Conservation (phyloP, 2,888 invertebrate genomes). For the Zele albiditarsus region DNA sequence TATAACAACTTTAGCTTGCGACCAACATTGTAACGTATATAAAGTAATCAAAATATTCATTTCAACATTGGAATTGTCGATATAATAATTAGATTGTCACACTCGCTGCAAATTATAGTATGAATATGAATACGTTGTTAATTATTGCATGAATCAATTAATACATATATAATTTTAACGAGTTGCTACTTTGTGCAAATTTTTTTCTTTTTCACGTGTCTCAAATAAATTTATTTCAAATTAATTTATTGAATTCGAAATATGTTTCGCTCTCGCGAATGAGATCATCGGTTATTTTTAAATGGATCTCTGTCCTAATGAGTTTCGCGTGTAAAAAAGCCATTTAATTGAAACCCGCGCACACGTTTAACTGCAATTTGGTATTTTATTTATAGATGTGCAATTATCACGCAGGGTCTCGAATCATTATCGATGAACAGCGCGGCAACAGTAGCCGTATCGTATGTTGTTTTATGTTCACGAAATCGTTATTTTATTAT, state of each 20-base stretch:
- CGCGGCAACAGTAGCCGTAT: slow-evolving; percentile 28
- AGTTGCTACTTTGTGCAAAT: background rate
- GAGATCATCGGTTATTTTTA: slow-evolving; percentile 59
- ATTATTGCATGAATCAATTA: no score
- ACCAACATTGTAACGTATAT: no score
- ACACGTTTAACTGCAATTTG: slow-evolving; percentile 60
- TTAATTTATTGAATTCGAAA: slow-evolving; percentile 8
- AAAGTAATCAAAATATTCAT: no score
- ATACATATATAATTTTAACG: no score
- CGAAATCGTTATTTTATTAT: slow-evolving; percentile 10
- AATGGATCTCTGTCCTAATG: slow-evolving; percentile 58
- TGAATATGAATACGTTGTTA: background rate
- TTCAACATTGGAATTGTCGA: no score
- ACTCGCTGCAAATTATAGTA: background rate
- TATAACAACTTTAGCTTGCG: no score
- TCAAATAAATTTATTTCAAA: background rate
- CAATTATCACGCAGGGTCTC: slow-evolving; percentile 60
- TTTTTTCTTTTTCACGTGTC: no score
- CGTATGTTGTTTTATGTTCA: background rate
- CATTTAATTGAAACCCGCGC: slow-evolving; percentile 65
- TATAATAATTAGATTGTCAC: background rate
- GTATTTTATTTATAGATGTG: slow-evolving; percentile 64
- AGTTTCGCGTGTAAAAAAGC: slow-evolving; percentile 60
- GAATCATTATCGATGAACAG: background rate
- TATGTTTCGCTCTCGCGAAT: slow-evolving; percentile 27